Base-by-base conservation (phyloP, 2,888 invertebrate species). In the Notodonta ziczac region DNA sequence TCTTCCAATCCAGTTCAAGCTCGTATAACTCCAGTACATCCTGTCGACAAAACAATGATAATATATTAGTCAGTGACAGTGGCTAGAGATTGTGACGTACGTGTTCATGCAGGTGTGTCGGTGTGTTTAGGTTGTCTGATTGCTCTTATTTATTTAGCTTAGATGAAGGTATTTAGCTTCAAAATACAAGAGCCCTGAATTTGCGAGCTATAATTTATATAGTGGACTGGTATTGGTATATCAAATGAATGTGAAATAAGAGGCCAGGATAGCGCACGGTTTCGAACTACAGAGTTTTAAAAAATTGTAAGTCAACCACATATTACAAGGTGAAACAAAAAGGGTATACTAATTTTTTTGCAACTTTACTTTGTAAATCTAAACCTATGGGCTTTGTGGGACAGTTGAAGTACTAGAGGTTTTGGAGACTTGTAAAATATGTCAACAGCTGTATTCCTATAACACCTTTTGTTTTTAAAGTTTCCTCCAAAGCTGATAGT, bases 1-100 rank as follows among this genome's bases (percentile, higher is more conserved):
- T 91, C 91, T 91, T 91, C 91, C 91, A 89, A 79, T 71, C 63
- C 76, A 79, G 70, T 68, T 82, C 80, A 77, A 85, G 84, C 82
- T 89, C 89, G 88, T 60, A 61, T 73, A 66, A 66, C 65, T 76
- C 70, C 65, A 72, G 62, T 62, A 73, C 67, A 73, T 69, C 64
- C 61, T 63, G 57, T 62, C 63, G 40, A 62, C 60, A 59, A 62
- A 42, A 63, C 59, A 65, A 50, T 58, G 58, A 65, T 59, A 64
- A 58, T 65, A 65, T 67, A 72, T 75, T 80, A 78, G 72, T 76
- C 74, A 80, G 78, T 79, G 77, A 77, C 75, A 64, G 39, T 73
- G 68, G 48, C 40, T 56, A 67, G 63, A 64, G 64, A 66, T 64
- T 55, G 72, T 69, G 63, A 67, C 76, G 81, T 79, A 85, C 84